A percentile compares a stretch with the other conserved stretches of the same genome.
Conservation (phyloP, 2,113 vertebrate species). For the Elaphurus davidianus region DNA sequence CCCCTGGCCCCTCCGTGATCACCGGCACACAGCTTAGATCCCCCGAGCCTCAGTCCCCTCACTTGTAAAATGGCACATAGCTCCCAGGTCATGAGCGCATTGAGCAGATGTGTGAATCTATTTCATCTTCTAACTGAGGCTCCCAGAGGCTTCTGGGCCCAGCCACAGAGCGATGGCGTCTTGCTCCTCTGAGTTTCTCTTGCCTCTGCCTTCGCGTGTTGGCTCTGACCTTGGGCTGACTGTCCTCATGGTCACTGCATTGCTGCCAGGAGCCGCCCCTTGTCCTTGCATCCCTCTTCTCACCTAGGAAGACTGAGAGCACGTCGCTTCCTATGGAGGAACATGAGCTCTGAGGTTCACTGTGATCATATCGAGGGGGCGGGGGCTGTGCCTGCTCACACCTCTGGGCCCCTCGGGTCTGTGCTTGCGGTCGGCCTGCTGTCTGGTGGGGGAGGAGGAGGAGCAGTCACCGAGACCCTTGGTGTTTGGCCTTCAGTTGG, state of each 20-base stretch:
- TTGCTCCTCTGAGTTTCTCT: neutral
- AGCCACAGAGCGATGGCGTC: rapidly evolving
- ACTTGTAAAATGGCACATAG: neutral
- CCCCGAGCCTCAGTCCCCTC: too few relatives aligned
- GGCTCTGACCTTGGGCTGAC: neutral
- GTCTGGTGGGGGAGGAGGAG: too few relatives aligned
- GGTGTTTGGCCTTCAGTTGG: rapidly evolving
- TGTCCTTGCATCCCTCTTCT: neutral
- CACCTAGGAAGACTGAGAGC: neutral
- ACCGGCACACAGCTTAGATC: rapidly evolving
- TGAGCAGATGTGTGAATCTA: rapidly evolving
- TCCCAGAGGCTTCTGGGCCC: neutral
- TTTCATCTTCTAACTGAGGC: neutral
- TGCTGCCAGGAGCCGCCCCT: neutral
- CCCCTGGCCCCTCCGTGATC: rapidly evolving
- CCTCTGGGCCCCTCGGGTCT: neutral
- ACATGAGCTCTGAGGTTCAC: neutral
- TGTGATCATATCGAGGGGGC: rapidly evolving
- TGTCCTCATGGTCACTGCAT: rapidly evolving
- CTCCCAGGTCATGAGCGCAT: rapidly evolving
- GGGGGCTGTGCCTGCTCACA: rapidly evolving
- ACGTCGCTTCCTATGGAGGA: rapidly evolving
- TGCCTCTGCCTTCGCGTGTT: rapidly evolving
- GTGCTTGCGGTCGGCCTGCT: neutral
- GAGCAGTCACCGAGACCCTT: rapidly evolving